These are phyloP conservation scores for Tipula unca DNA, from an alignment of 2,888 invertebrate genomes.

Conservation along the genomic window DNA sequence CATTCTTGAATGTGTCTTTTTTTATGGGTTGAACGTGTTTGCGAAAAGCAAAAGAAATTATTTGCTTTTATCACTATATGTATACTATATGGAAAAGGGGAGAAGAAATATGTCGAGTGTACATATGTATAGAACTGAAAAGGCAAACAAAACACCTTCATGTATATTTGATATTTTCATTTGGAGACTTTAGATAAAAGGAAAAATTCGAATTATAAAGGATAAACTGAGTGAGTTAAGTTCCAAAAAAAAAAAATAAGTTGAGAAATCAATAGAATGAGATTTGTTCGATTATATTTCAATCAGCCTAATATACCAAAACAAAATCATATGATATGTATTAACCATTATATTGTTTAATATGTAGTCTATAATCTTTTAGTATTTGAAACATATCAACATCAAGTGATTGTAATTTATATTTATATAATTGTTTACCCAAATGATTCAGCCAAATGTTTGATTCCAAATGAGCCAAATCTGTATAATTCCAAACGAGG, in stretches of 20 bases:
- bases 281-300: neutral
- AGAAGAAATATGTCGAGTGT: neutral
- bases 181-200: neutral
- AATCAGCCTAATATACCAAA: neutral
- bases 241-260: neutral
- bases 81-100: neutral
- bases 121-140: neutral
- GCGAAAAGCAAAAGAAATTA: neutral
- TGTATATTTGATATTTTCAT: neutral
- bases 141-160: neutral
- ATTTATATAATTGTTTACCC: too few species aligned
- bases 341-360: too few species aligned
- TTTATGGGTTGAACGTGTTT: neutral
- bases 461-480: too few species aligned
- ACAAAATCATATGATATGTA: neutral
- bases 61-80: neutral
- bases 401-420: too few species aligned
- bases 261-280: neutral
- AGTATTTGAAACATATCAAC: neutral
- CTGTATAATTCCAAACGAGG: too few species aligned
- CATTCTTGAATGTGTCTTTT: neutral
- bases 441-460: too few species aligned
- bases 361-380: too few species aligned
- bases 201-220: neutral
- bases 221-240: neutral